These are phyloP conservation scores for Nilaparvata lugens DNA, from an alignment of 1,140 invertebrate species.

Conservation along the genomic window DNA sequence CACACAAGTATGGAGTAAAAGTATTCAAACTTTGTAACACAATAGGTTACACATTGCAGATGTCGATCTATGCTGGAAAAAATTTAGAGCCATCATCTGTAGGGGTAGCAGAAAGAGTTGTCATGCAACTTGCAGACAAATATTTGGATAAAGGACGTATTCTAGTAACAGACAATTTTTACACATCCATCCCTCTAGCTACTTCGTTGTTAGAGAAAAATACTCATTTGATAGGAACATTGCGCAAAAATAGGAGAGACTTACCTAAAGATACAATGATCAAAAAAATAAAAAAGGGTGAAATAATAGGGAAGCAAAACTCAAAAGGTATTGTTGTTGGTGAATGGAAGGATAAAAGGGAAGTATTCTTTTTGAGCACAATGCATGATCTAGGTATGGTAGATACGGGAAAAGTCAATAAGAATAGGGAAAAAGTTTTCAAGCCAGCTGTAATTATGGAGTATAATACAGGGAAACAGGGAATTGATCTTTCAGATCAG, in stretches of 20 bases:
- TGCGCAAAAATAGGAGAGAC: too few relatives aligned
- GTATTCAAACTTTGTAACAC: constrained; percentile 29
- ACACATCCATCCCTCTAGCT: background rate
- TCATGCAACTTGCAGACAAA: background rate
- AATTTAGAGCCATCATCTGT: background rate
- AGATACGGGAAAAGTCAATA: background rate
- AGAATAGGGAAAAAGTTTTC: background rate
- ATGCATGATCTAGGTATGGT: background rate
- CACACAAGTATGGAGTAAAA: constrained; percentile 34
- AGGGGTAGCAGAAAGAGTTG: background rate
- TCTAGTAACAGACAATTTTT: background rate
- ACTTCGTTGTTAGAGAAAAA: background rate
- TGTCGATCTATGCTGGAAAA: constrained; percentile 7
- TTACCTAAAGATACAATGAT: background rate
- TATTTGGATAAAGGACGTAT: background rate
- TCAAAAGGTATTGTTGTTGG: background rate
- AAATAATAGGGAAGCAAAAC: background rate
- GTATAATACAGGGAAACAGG: background rate
- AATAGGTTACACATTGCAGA: constrained; percentile 20
- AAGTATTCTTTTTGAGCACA: background rate
- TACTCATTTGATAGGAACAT: background rate
- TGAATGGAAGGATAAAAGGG: too few relatives aligned
- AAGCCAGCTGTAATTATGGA: background rate
- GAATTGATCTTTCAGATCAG: too few relatives aligned
- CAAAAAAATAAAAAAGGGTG: background rate